Evolutionary conservation across 2,888 invertebrate genomes (phyloP).

Genomic region (Microctonus aethiopoides): DNA sequence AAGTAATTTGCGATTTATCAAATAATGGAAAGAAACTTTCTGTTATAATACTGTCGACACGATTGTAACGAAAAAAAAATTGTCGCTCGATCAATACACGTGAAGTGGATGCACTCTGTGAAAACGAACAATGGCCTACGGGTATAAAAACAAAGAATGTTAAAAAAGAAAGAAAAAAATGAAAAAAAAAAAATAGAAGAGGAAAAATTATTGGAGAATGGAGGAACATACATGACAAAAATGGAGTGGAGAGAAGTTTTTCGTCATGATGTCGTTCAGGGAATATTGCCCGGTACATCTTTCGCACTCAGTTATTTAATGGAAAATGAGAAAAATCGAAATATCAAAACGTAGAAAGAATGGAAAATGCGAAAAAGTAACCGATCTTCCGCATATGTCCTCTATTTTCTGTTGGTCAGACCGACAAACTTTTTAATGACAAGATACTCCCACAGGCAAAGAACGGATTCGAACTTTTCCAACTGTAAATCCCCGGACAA

Average conservation of each 20-base stretch:
- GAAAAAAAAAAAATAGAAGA: conserved; percentile 11
- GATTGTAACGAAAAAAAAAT: neutral
- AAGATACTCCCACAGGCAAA: conserved; percentile 42
- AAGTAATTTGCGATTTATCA: neutral
- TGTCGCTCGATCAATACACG: conserved; percentile 1
- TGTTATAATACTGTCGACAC: neutral
- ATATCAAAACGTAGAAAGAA: conserved; percentile 1
- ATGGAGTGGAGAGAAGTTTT: neutral
- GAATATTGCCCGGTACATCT: neutral
- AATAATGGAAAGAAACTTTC: neutral
- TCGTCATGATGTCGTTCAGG: neutral
- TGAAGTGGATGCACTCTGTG: neutral
- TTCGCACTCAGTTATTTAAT: conserved; percentile 11
- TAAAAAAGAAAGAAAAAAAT: conserved; percentile 12
- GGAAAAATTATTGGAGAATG: conserved; percentile 6
- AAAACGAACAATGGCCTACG: conserved; percentile 11
- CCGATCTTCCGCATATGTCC: conserved; percentile 33
- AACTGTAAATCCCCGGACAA: conserved; percentile 41
- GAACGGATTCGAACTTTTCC: conserved; percentile 32
- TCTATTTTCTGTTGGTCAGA: conserved; percentile 39
- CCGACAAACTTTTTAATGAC: conserved; percentile 46
- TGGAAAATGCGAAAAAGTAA: conserved; percentile 7
- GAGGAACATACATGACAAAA: neutral
- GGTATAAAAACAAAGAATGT: conserved; percentile 2
- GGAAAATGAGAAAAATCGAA: conserved; percentile 8